Conservation (phyloP, 1,140 invertebrate species). For the Helicoverpa armigera region DNA sequence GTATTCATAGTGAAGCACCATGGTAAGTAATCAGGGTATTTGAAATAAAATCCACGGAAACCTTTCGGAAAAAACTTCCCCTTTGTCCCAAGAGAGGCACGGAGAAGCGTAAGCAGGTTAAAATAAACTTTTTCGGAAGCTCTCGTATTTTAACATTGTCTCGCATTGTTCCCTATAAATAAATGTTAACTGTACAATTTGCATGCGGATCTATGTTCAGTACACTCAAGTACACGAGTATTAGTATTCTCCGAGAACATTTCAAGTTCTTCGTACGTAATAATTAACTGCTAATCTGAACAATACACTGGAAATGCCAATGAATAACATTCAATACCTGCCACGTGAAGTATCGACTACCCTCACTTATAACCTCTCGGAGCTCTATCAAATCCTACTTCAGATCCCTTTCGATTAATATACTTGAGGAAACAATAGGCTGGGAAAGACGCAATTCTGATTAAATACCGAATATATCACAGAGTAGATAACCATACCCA, state of each 20-base stretch:
- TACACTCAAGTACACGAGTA: background rate
- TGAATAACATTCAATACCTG: constrained; percentile 26
- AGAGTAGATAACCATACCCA: constrained; percentile 48
- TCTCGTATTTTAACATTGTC: constrained; percentile 63
- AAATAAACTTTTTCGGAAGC: constrained; percentile 68
- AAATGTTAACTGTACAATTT: background rate
- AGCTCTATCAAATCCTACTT: constrained; percentile 30
- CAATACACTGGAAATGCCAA: constrained; percentile 11
- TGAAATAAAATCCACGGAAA: constrained; percentile 70
- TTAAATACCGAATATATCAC: constrained; percentile 49
- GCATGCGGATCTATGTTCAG: background rate
- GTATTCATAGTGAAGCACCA: constrained; percentile 65
- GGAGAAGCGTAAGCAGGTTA: constrained; percentile 65
- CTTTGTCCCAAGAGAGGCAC: constrained; percentile 62
- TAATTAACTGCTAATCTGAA: background rate
- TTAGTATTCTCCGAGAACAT: background rate
- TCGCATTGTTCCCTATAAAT: constrained; percentile 25
- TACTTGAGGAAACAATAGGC: constrained; percentile 37
- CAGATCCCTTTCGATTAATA: constrained; percentile 23
- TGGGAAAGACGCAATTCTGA: constrained; percentile 52
- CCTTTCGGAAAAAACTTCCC: constrained; percentile 60
- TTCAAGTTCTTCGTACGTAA: background rate
- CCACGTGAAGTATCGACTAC: background rate
- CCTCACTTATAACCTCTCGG: constrained; percentile 17
- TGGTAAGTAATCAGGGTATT: constrained; percentile 62